Evolutionary conservation across 2,113 vertebrate genomes (phyloP).

Genomic region (Candoia aspera): DNA sequence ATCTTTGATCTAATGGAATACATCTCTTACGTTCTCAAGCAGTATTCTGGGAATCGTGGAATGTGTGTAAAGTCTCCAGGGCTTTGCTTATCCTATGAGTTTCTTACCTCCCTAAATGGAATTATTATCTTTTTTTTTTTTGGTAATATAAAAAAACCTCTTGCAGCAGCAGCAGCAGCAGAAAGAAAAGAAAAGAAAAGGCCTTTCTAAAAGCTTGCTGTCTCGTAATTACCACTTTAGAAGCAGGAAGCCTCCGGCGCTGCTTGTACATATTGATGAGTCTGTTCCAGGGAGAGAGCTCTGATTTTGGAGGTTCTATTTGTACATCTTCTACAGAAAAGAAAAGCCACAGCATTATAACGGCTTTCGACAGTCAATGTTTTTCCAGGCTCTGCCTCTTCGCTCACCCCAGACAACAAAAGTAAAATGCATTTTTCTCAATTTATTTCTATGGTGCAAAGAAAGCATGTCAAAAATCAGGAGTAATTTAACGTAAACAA

Average conservation of each 20-base stretch:
- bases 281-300: conserved; percentile 44
- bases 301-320: conserved; percentile 10
- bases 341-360: conserved; percentile 21
- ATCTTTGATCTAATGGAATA: background rate
- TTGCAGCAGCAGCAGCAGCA: background rate
- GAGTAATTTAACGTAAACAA: background rate
- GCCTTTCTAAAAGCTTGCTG: background rate
- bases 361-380: background rate
- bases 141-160: background rate
- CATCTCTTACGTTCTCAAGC: background rate
- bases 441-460: background rate
- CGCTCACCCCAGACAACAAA: background rate
- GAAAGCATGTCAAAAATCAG: background rate
- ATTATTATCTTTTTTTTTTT: background rate
- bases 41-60: background rate
- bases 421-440: background rate
- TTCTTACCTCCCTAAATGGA: background rate
- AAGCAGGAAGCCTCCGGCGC: conserved; percentile 8
- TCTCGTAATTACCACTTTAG: conserved; percentile 51
- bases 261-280: conserved; percentile 54
- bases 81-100: no score
- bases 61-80: background rate
- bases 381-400: background rate
- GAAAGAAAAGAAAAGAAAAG: background rate
- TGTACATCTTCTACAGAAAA: conserved; percentile 45